Conservation (phyloP, 2,113 vertebrate species). For the Argyrosomus japonicus region DNA sequence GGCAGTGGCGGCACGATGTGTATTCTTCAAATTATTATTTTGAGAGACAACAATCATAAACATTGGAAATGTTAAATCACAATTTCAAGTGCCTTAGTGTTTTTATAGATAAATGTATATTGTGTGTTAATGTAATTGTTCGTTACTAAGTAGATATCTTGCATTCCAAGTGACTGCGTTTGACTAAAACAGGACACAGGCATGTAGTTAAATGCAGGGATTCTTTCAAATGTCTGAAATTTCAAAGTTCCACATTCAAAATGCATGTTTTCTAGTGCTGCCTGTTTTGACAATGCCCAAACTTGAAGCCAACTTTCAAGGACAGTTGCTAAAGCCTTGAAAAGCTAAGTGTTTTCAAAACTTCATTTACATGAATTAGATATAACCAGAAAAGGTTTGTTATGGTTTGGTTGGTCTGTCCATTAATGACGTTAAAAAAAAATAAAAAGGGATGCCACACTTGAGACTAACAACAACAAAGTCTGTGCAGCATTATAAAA, state of each 20-base stretch:
- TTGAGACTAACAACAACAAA: neutral
- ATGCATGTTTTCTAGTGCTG: constrained; percentile 69
- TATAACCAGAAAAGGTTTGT: neutral
- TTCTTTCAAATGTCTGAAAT: constrained; percentile 28
- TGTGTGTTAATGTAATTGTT: constrained; percentile 70
- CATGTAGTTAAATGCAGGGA: constrained; percentile 63
- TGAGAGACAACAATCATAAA: constrained; percentile 63
- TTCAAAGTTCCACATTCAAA: constrained; percentile 38
- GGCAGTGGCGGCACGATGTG: constrained; percentile 31
- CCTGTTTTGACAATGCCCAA: constrained; percentile 46
- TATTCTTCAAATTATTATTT: constrained; percentile 39
- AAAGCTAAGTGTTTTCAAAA: constrained; percentile 8
- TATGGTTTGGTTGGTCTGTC: constrained; percentile 14
- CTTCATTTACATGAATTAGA: constrained; percentile 12
- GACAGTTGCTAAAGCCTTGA: constrained; percentile 1
- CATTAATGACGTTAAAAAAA: constrained; percentile 14
- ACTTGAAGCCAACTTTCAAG: constrained; percentile 23
- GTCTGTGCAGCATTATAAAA: neutral
- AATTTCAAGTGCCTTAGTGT: constrained; percentile 82
- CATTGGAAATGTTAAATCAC: constrained; percentile 57
- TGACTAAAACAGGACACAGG: constrained; percentile 51
- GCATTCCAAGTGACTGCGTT: constrained; percentile 60
- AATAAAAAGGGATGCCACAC: neutral
- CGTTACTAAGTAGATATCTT: constrained; percentile 60
- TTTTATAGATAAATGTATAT: constrained; percentile 65